Conservation (phyloP, 2,888 invertebrate species). For the Lasiommata megera region DNA sequence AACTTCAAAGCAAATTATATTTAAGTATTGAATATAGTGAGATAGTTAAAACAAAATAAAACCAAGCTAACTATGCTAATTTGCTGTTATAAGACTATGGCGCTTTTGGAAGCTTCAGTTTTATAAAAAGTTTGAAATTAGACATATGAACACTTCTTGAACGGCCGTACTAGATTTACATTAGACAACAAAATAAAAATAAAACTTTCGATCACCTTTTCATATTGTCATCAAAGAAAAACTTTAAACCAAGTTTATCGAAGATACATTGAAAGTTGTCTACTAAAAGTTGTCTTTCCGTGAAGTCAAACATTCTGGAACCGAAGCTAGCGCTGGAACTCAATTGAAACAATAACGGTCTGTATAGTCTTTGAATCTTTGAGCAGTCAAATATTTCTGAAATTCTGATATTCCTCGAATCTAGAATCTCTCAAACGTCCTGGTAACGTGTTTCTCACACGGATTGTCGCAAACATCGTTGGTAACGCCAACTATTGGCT, state of each 20-base stretch:
- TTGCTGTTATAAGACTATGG: too few relatives aligned
- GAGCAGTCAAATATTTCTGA: conserved; percentile 2
- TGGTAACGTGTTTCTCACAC: not conserved
- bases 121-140: too few relatives aligned
- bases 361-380: conserved; percentile 1
- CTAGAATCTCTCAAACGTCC: not conserved
- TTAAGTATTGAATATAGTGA: too few relatives aligned
- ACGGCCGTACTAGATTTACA: not conserved
- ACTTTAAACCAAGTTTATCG: not conserved
- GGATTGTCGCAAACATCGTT: not conserved
- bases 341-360: conserved; percentile 18
- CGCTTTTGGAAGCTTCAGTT: too few relatives aligned
- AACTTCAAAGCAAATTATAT: too few relatives aligned
- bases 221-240: not conserved
- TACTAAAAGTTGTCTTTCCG: conserved; percentile 13
- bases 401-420: not conserved
- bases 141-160: too few relatives aligned
- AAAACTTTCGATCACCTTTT: too few relatives aligned
- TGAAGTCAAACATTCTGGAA: conserved; percentile 20
- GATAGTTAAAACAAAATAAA: too few relatives aligned
- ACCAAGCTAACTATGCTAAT: too few relatives aligned
- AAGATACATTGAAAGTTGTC: conserved; percentile 1
- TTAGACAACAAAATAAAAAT: not conserved
- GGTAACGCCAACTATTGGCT: too few relatives aligned
- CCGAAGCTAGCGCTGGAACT: conserved; percentile 9